These are phyloP conservation scores for Spisula subtruncata DNA, from an alignment of 2,888 invertebrate genomes.

Conservation along the genomic window DNA sequence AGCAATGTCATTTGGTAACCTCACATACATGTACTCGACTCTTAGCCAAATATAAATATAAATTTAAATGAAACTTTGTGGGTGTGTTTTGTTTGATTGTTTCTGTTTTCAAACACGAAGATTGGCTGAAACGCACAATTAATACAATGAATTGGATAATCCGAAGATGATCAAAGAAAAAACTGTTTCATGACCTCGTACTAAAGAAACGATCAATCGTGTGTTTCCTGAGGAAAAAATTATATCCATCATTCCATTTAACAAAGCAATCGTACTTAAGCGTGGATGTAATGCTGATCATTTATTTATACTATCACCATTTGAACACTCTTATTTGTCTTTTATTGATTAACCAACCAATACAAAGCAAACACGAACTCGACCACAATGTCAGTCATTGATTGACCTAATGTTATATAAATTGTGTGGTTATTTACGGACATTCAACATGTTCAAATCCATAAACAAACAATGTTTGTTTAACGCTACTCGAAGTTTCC, in stretches of 20 bases:
- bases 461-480: not conserved
- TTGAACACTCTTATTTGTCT: not conserved
- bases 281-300: not conserved
- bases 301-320: constrained; percentile 3
- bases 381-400: not conserved
- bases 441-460: not conserved
- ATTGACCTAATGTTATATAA: not conserved
- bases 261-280: not conserved
- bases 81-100: too few species aligned
- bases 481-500: not conserved
- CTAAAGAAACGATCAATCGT: not conserved
- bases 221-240: not conserved
- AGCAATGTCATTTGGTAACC: too few species aligned
- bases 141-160: too few species aligned
- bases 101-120: too few species aligned
- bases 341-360: not conserved
- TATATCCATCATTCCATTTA: not conserved
- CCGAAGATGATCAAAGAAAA: too few species aligned
- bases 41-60: too few species aligned
- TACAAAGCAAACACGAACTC: not conserved
- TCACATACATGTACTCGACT: too few species aligned
- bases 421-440: not conserved
- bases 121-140: too few species aligned
- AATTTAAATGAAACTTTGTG: too few species aligned
- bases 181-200: too few species aligned